Base-by-base conservation (phyloP, 2,113 vertebrate genomes). In the Mesembrinibis cayennensis region DNA sequence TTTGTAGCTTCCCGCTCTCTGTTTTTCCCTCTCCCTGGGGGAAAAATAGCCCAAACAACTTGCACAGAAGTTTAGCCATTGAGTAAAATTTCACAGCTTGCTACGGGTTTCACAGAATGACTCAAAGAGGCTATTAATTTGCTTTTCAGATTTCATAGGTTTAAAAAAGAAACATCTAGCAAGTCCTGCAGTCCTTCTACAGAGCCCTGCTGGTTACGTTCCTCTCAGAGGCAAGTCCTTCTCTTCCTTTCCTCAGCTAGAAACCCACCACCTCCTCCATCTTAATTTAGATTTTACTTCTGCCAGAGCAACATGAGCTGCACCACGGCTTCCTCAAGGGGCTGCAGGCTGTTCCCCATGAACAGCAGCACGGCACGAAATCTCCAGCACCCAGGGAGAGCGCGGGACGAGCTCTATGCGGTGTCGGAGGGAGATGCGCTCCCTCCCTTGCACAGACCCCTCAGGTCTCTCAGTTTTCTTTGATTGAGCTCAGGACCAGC, bases 121-220 rank as follows among this genome's bases (percentile, higher is more conserved):
- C 91, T 96, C 95, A 95, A 89, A 85, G 91, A 96, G 79, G n/a
- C 74, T 65, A 95, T 89, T 93, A 86, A 95, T 92, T 95, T 93
- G 47, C 77, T 96, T 96, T 86, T 93, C 65, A 92, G 74, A 92
- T 95, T 93, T 95, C 61, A 53, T 61, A 69, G 74, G 73, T 94
- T 95, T 89, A 89, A 95, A 95, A 96, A 96, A 87, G 70, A 81
- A 92, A 67, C 14, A 81, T 95, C 89, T 94, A 87, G 89, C 95
- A 92, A 95, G 81, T 95, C 73, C 95, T 91, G 52, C 80, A 91
- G 56, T 76, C 77, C 45, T 63, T 95, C 61, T 42, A 58, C 66
- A 85, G 70, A 93, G 70, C 52, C 36, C 1, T 62, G 67, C 36
- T 89, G 58, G 36, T 80, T 90, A 30, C 4, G 13, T 81, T 84